Percentiles rank a stretch among this genome's conserved stretches.
These are phyloP conservation scores for Danio aesculapii DNA, from an alignment of 2,797 vertebrate genomes.

Conservation along the genomic window DNA sequence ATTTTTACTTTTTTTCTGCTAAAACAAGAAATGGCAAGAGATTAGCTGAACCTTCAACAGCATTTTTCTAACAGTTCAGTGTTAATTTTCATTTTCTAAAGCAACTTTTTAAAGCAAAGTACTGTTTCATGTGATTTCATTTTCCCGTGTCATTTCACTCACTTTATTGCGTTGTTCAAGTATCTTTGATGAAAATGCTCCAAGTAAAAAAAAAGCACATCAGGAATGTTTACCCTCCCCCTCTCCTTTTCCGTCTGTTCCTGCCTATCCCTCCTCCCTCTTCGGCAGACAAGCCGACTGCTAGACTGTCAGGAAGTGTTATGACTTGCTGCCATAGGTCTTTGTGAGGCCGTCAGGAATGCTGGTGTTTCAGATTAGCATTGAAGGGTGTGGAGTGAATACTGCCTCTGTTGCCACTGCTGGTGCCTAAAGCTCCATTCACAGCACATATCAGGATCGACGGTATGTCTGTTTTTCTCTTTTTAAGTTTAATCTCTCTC, in stretches of 20 bases:
- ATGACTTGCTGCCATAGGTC: slow-evolving; percentile 64
- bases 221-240: background rate
- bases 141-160: too few relatives aligned
- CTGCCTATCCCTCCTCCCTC: slow-evolving; percentile 31
- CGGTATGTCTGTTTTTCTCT: background rate
- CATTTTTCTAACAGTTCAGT: too few relatives aligned
- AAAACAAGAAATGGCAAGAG: too few relatives aligned
- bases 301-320: slow-evolving; percentile 67
- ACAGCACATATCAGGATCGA: slow-evolving; percentile 41
- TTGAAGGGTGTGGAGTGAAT: slow-evolving; percentile 63
- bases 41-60: too few relatives aligned
- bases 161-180: background rate
- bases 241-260: background rate
- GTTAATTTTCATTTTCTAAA: too few relatives aligned
- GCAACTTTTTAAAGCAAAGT: too few relatives aligned
- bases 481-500: background rate
- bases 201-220: too few relatives aligned
- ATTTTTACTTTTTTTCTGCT: too few relatives aligned
- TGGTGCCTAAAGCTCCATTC: slow-evolving; percentile 28
- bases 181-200: too few relatives aligned
- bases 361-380: slow-evolving; percentile 65
- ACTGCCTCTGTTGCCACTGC: slow-evolving; percentile 37
- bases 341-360: slow-evolving; percentile 68
- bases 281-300: slow-evolving; percentile 6
- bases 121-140: too few relatives aligned